A percentile compares a stretch with the other conserved stretches of the same genome.
These are phyloP conservation scores for Acridotheres tristis DNA, from an alignment of 2,797 vertebrate genomes.

Conservation along the genomic window DNA sequence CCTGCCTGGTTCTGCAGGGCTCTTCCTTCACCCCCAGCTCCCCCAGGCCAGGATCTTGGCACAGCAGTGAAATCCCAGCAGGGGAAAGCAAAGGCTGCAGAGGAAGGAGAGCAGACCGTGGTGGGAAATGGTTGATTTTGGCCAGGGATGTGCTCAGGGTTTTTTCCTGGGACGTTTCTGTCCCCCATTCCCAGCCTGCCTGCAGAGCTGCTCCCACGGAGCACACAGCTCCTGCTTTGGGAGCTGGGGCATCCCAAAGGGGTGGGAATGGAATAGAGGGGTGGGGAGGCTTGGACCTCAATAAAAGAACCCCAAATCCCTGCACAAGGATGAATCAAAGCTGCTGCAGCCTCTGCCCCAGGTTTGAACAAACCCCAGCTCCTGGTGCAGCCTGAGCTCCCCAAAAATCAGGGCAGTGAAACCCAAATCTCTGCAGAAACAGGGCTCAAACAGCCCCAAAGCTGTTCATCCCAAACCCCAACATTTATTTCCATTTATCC, in stretches of 20 bases:
- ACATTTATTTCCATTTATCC: not conserved
- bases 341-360: fast-evolving
- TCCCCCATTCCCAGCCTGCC: not conserved
- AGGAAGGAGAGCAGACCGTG: not conserved
- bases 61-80: not conserved
- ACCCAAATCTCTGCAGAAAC: not conserved
- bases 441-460: not conserved
- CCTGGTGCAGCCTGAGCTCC: not conserved
- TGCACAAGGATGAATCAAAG: fast-evolving
- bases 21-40: not conserved
- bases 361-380: not conserved
- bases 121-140: not conserved
- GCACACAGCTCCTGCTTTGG: not conserved
- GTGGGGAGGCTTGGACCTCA: not conserved
- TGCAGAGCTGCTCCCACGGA: not conserved
- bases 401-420: not conserved
- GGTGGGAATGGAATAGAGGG: not conserved
- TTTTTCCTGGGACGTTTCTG: not conserved
- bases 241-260: not conserved
- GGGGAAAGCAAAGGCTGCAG: not conserved
- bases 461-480: fast-evolving
- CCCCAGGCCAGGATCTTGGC: not conserved
- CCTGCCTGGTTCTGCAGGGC: not conserved
- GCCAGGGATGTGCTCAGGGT: not conserved
- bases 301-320: fast-evolving